Percentiles rank a stretch among this genome's conserved stretches.
phyloP scores from a whole-genome alignment of 2,797 vertebrate genomes.

The Perodicticus potto region DNA sequence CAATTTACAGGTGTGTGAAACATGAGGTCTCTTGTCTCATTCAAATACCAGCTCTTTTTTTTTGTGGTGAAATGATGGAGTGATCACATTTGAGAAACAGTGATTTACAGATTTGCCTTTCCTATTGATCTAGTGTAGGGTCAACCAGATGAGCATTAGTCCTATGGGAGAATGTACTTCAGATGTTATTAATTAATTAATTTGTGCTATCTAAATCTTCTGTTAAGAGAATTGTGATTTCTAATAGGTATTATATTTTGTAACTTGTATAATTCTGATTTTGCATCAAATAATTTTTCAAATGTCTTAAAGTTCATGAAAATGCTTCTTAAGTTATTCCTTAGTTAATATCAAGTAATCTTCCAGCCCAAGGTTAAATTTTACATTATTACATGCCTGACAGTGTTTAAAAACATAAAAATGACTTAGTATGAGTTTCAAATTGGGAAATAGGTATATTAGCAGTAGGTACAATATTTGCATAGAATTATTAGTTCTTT shows the following conservation, averaged over 20 bases:
- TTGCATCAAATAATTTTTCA: not conserved
- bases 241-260: not conserved
- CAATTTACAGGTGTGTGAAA: constrained; percentile 22
- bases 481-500: not conserved
- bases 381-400: not conserved
- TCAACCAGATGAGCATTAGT: constrained; percentile 53
- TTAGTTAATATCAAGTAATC: not conserved
- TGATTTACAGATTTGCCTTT: constrained; percentile 54
- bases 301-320: not conserved
- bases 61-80: constrained; percentile 3
- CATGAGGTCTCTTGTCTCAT: not conserved
- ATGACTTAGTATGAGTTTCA: not conserved
- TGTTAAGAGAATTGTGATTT: not conserved
- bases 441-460: not conserved
- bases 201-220: constrained; percentile 30
- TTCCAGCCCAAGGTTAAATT: not conserved
- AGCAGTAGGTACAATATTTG: not conserved
- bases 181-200: constrained; percentile 50
- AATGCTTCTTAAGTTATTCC: not conserved
- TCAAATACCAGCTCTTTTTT: constrained; percentile 8
- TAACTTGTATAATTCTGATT: constrained; percentile 25
- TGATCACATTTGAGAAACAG: constrained; percentile 40
- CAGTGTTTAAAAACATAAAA: constrained; percentile 2
- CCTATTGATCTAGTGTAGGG: not conserved
- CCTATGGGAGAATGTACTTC: not conserved